These are phyloP conservation scores for Scortum barcoo DNA, from an alignment of 2,113 vertebrate genomes.

Conservation along the genomic window DNA sequence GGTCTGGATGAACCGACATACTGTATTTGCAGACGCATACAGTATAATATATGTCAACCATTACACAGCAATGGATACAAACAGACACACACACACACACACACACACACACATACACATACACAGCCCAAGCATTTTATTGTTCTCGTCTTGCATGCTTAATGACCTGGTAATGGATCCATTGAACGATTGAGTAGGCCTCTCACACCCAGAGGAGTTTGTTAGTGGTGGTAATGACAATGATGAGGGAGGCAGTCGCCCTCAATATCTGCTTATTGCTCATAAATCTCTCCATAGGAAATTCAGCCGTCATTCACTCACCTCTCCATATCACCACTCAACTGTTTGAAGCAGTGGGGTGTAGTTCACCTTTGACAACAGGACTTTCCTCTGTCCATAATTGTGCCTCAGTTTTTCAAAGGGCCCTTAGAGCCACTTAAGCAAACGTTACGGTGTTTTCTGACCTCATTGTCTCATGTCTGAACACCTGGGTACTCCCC, in stretches of 20 bases:
- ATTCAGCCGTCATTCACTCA: constrained; percentile 36
- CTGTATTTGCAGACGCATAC: neutral
- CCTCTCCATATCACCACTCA: constrained; percentile 44
- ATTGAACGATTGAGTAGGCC: constrained; percentile 62
- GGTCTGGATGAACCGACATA: neutral
- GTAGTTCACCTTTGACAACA: constrained; percentile 37
- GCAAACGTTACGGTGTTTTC: constrained; percentile 56
- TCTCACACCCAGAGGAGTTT: constrained; percentile 77
- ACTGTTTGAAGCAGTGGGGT: constrained; percentile 18
- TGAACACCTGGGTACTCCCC: constrained; percentile 39
- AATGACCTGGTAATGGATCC: constrained; percentile 80
- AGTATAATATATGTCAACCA: neutral
- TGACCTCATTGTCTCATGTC: constrained; percentile 23
- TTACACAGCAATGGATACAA: neutral
- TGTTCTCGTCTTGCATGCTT: constrained; percentile 68
- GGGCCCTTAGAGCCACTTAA: constrained; percentile 50
- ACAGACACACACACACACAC: neutral
- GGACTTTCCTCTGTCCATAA: constrained; percentile 27
- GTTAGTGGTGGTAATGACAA: constrained; percentile 75
- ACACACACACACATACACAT: neutral
- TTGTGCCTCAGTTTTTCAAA: constrained; percentile 20
- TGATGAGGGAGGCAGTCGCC: constrained; percentile 53
- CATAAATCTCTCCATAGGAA: constrained; percentile 65
- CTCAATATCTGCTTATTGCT: constrained; percentile 58
- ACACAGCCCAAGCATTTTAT: constrained; percentile 35